Conservation (phyloP, 2,888 invertebrate genomes). For the Halictus quadricinctus region DNA sequence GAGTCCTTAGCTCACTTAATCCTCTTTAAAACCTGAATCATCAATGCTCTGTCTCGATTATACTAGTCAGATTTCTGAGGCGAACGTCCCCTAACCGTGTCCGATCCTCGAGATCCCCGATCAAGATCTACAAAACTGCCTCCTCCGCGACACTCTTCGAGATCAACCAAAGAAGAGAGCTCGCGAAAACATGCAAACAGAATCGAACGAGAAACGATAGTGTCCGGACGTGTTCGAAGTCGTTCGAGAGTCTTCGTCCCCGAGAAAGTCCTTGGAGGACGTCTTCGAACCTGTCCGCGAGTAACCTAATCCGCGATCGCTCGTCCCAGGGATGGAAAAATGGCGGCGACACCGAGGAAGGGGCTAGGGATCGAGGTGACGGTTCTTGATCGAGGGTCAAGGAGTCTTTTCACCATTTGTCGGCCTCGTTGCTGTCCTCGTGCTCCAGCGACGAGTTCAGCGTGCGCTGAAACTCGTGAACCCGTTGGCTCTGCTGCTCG, state of each 20-base stretch:
- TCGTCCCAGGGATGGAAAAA: slow-evolving; percentile 40
- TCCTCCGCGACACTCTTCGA: not conserved
- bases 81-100: not conserved
- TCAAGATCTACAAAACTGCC: slow-evolving; percentile 8
- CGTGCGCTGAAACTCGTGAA: slow-evolving; percentile 84
- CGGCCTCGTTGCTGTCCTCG: slow-evolving; percentile 83
- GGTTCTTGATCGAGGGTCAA: slow-evolving; percentile 44
- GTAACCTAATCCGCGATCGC: slow-evolving; percentile 14
- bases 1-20: not conserved
- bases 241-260: slow-evolving; percentile 7
- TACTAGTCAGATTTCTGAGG: not conserved
- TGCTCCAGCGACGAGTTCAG: slow-evolving; percentile 79
- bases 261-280: not conserved
- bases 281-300: not conserved
- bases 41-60: not conserved
- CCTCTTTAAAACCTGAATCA: not conserved
- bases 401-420: slow-evolving; percentile 78
- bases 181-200: not conserved
- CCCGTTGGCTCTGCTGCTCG: slow-evolving; percentile 94
- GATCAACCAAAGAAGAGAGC: not conserved
- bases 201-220: not conserved
- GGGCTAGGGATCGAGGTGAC: slow-evolving; percentile 32
- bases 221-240: not conserved
- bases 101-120: not conserved
- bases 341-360: slow-evolving; percentile 24